Base-by-base conservation (phyloP, 1,140 invertebrate species). In the Drosophila elegans region DNA sequence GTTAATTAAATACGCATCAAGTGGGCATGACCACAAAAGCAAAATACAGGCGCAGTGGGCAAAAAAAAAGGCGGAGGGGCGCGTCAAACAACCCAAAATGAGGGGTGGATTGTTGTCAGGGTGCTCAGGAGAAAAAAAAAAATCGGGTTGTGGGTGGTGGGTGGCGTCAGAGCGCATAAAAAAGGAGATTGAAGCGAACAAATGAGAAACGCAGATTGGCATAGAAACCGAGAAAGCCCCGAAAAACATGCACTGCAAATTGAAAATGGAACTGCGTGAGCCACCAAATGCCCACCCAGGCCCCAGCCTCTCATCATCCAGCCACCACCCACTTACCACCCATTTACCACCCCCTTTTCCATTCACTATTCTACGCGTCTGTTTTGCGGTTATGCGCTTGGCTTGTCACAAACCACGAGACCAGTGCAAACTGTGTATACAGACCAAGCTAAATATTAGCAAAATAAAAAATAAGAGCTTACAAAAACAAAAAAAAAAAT, bases 1-100 rank as follows among this genome's bases (percentile, higher is more conserved):
- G 78, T 89, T 89, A 89, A 89, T 90, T 89, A 89, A 89, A 89
- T 89, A 89, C 85, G 85, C 84, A 89, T 89, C 74, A 89, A 89
- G 85, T 89, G 85, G 85, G 80, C 85, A 81, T 90, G 85, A 88
- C 84, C 84, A 88, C 83, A 88, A 71, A 66, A 67, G 62, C 77
- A 77, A 74, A 54, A 64, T 67, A 41, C 68, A 49, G 39, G 16
- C 27, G 25, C 71, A 34, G 27, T 34, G 36, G 42, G n/a, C 34
- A 29, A 38, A 49, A 36, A 36, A 21, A 21, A 21, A 21, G 16
- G 1, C 16, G 16, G 16, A 21, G 9, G 25, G 13, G 34, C 44
- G 27, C 41, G 38, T 1, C 11, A 9, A 7, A 44, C 16, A n/a
- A 10, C 42, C 16, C 21, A 44, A 38, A 38, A 5, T 6, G 5